These are phyloP conservation scores for Brienomyrus brachyistius DNA, from an alignment of 2,113 vertebrate genomes.

Conservation along the genomic window DNA sequence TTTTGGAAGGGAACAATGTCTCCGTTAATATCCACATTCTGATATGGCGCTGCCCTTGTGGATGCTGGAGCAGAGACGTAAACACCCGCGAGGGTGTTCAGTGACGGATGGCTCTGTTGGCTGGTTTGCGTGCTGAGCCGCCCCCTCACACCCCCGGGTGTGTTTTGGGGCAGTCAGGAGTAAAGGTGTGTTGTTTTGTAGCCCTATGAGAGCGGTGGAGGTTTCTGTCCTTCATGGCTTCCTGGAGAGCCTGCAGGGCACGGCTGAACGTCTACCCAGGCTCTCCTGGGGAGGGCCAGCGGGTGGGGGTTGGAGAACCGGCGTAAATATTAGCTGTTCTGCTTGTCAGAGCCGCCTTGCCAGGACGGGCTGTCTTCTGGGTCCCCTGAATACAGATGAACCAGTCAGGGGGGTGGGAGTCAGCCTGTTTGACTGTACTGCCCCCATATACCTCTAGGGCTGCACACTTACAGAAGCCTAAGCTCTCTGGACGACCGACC, in stretches of 20 bases:
- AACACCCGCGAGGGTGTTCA: background rate
- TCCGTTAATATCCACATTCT: background rate
- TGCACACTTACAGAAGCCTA: background rate
- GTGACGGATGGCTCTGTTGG: background rate
- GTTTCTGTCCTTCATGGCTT: conserved; percentile 26
- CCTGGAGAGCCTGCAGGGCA: conserved; percentile 39
- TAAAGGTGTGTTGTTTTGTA: conserved; percentile 6
- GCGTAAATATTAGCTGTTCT: conserved; percentile 72
- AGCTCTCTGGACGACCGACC: background rate
- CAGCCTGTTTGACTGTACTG: background rate
- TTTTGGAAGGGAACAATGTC: background rate
- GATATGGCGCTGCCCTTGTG: background rate
- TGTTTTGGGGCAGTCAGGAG: background rate
- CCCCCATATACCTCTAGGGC: background rate
- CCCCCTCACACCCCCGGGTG: background rate
- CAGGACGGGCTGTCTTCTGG: conserved; percentile 51
- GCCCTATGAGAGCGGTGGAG: background rate
- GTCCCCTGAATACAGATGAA: conserved; percentile 61
- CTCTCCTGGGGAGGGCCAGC: conserved; percentile 36
- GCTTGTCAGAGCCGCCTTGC: conserved; percentile 59
- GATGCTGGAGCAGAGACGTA: background rate
- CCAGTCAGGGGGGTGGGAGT: conserved; percentile 25
- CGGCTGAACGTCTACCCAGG: conserved; percentile 49
- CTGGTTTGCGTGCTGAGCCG: background rate
- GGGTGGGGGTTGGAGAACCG: conserved; percentile 24